phyloP scores from a whole-genome alignment of 1,140 invertebrate genomes.

The Babylonia areolata region DNA sequence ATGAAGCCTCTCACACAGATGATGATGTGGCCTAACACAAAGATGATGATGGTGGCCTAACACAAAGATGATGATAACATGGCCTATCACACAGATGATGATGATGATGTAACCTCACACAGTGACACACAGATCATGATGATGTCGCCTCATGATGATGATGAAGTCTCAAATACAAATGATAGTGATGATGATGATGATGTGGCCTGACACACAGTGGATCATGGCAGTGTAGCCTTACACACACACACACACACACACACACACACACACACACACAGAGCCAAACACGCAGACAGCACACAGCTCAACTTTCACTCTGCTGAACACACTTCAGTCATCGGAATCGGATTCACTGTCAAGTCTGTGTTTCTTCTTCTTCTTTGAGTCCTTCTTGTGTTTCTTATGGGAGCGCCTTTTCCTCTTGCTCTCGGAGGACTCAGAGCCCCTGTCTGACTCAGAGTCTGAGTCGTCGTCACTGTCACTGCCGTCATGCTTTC shows the following conservation, averaged over 20 bases:
- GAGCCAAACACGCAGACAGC: background rate
- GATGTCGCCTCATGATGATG: too few species aligned
- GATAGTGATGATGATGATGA: too few species aligned
- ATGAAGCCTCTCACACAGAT: too few species aligned
- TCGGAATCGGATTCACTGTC: background rate
- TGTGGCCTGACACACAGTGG: too few species aligned
- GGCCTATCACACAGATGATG: too few species aligned
- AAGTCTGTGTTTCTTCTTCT: slow-evolving; percentile 9
- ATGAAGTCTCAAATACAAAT: too few species aligned
- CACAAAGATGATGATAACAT: too few species aligned
- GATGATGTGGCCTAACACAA: too few species aligned
- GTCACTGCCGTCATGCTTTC: slow-evolving; percentile 1
- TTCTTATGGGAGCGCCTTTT: slow-evolving; percentile 25
- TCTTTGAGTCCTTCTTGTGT: slow-evolving; percentile 20
- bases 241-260: slow-evolving; percentile 9
- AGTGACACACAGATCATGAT: too few species aligned
- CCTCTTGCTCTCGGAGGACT: background rate
- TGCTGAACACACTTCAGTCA: background rate
- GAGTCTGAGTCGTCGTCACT: background rate
- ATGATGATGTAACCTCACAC: too few species aligned
- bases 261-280: background rate
- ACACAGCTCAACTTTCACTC: background rate
- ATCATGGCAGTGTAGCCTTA: too few species aligned
- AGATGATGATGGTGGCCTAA: too few species aligned
- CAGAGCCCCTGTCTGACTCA: background rate